Base-by-base conservation (phyloP, 2,888 invertebrate genomes). In the Thereva unica region DNA sequence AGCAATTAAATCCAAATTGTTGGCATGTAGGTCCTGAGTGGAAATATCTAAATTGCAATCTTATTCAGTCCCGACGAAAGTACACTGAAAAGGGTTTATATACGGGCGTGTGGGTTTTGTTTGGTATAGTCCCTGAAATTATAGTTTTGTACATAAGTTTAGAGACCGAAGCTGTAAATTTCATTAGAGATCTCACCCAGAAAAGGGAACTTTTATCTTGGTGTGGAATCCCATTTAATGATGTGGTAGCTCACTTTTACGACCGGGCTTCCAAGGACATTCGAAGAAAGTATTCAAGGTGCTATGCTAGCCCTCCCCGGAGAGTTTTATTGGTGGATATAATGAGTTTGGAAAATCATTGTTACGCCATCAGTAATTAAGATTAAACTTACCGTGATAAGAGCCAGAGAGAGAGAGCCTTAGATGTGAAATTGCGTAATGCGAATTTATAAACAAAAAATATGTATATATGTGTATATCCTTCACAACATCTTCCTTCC, bases 1-100 rank as follows among this genome's bases (percentile, higher is more conserved):
- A 67, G 67, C 67, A 67, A 67, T 67, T 67, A 67, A 67, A 67
- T 67, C 67, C 67, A 64, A 67, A 67, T 67, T 67, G 67, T 67
- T 67, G 67, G 67, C 67, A 67, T 67, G 64, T 56, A 67, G 64
- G 64, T 67, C 67, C 64, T 64, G 67, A 57, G 57, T 64, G 55
- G 64, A 67, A 57, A 64, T 67, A 67, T 67, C 67, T 64, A 67
- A 67, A 67, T 67, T 67, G 64, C 67, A 67, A 67, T 67, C 67
- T 67, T 67, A 67, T 67, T 64, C 67, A 67, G 64, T 67, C 56
- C 56, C 42, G 50, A 61, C 61, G 61, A 61, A 61, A 50, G 61
- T 61, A 12, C 55, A 40, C 49, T 50, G 40, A 61, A 54, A 47
- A 63, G 50, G 59, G 67, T 47, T 23, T 67, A 54, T 61, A 63